Conservation (phyloP, 2,888 invertebrate species). For the Pecten maximus region DNA sequence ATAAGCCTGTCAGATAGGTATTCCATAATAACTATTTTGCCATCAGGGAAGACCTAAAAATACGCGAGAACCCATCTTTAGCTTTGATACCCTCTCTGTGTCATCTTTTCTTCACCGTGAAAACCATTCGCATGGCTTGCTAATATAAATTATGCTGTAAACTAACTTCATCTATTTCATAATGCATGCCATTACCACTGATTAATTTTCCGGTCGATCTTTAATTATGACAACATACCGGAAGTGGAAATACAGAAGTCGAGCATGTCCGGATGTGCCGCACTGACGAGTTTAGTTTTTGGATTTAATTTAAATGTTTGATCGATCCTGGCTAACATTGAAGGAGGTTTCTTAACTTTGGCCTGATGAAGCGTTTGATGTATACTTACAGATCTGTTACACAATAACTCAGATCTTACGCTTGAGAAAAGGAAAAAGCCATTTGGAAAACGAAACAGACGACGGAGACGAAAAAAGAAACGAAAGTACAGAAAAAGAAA, state of each 20-base stretch:
- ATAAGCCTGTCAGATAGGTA: too few relatives aligned
- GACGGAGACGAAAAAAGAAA: constrained; percentile 50
- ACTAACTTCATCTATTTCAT: neutral
- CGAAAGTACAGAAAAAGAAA: constrained; percentile 50
- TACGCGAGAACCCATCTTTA: too few relatives aligned
- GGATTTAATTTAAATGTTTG: neutral
- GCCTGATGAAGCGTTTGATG: constrained; percentile 37
- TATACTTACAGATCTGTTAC: constrained; percentile 57
- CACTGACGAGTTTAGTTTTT: neutral
- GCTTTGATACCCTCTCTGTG: neutral
- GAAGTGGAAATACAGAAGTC: constrained; percentile 9
- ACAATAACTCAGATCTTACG: constrained; percentile 58
- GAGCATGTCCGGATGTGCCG: constrained; percentile 21
- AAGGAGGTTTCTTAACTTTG: neutral
- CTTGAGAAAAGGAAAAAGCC: constrained; percentile 55
- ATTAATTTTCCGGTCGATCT: neutral
- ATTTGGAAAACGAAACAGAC: constrained; percentile 50
- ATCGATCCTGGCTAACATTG: constrained; percentile 24
- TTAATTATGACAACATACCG: neutral
- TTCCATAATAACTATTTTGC: too few relatives aligned
- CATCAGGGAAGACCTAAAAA: too few relatives aligned
- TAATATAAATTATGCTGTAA: too few relatives aligned
- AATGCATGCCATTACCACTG: neutral
- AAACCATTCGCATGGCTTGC: too few relatives aligned
- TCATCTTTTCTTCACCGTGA: too few relatives aligned